These are phyloP conservation scores for Camelus dromedarius DNA, from an alignment of 2,113 vertebrate species.

Conservation along the genomic window DNA sequence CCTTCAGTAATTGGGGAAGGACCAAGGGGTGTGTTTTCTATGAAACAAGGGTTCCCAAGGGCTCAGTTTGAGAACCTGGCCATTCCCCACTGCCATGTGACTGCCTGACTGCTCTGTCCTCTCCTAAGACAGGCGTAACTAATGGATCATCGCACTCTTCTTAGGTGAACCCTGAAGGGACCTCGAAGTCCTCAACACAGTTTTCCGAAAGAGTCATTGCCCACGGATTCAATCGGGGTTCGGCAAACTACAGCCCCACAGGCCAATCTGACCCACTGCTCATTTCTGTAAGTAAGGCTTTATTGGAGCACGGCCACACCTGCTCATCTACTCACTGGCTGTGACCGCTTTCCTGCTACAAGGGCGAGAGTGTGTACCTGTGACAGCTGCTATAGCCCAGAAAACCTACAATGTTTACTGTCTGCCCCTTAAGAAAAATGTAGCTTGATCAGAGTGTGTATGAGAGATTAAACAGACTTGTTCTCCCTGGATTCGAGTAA, in stretches of 20 bases:
- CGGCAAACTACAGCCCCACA: neutral
- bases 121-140: no score
- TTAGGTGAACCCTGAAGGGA: neutral
- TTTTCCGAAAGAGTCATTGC: neutral
- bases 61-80: neutral
- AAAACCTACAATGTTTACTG: neutral
- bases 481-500: neutral
- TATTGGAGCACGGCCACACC: neutral
- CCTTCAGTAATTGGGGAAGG: neutral
- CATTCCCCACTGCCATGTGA: no score
- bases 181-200: neutral
- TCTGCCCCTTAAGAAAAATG: neutral
- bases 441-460: neutral
- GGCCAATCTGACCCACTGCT: neutral
- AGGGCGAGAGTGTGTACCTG: neutral
- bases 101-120: neutral
- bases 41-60: neutral
- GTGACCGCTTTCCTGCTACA: neutral
- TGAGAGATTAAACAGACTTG: neutral
- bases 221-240: neutral
- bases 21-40: neutral
- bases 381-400: neutral
- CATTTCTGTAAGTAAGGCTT: neutral
- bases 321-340: neutral
- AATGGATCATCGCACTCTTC: neutral